These are phyloP conservation scores for Sphenodon punctatus DNA, from an alignment of 2,797 vertebrate genomes.

Conservation along the genomic window DNA sequence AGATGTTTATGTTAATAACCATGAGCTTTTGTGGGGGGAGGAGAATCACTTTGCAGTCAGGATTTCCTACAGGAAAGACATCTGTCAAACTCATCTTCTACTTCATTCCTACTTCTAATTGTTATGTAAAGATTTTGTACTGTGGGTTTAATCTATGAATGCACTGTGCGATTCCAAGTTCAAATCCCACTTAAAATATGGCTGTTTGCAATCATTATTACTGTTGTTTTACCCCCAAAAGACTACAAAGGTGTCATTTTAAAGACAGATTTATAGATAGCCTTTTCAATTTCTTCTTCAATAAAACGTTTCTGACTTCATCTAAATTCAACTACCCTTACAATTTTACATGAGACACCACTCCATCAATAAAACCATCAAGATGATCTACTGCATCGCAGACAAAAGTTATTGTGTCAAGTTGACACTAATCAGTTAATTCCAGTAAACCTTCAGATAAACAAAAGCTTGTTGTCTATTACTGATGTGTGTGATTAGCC, in stretches of 20 bases:
- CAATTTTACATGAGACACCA: constrained; percentile 80
- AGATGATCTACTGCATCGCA: constrained; percentile 79
- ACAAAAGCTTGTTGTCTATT: constrained; percentile 95
- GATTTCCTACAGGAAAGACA: constrained; percentile 48
- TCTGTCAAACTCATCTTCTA: constrained; percentile 6
- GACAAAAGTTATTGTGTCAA: constrained; percentile 90
- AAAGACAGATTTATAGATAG: constrained; percentile 66
- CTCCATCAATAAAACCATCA: constrained; percentile 89
- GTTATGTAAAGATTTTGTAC: constrained; percentile 50
- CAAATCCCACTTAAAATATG: constrained; percentile 61
- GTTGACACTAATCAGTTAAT: constrained; percentile 97
- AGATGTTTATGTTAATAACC: neutral
- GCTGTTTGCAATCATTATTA: constrained; percentile 15
- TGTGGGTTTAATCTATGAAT: constrained; percentile 59
- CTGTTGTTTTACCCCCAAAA: constrained; percentile 48
- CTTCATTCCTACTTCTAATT: constrained; percentile 47
- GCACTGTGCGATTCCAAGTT: constrained; percentile 54
- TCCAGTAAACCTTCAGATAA: constrained; percentile 93
- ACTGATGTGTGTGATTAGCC: constrained; percentile 92
- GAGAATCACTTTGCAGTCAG: constrained; percentile 13
- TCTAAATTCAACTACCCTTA: constrained; percentile 65
- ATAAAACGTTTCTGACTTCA: constrained; percentile 69
- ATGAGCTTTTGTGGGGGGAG: no score
- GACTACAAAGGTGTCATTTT: constrained; percentile 58
- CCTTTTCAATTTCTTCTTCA: constrained; percentile 66